Percentiles rank a stretch among this genome's conserved stretches.
phyloP scores from a whole-genome alignment of 2,888 invertebrate species.

The Psococerastis gibbosa region DNA sequence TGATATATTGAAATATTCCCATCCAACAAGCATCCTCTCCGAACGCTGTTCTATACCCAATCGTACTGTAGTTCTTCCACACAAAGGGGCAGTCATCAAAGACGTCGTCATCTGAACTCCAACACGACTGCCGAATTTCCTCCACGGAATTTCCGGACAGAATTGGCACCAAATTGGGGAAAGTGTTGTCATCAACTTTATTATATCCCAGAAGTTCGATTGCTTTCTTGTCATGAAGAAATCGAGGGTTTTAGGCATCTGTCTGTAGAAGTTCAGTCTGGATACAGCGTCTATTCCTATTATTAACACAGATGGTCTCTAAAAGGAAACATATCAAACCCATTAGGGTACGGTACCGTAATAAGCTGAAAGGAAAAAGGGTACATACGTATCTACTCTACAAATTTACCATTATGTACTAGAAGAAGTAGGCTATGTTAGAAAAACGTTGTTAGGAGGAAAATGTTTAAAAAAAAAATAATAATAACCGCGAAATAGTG shows the following conservation, averaged over 20 bases:
- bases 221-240: slow-evolving; percentile 37
- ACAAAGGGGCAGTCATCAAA: slow-evolving; percentile 68
- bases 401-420: too few relatives aligned
- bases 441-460: too few relatives aligned
- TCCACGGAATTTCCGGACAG: slow-evolving; percentile 48
- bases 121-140: slow-evolving; percentile 44
- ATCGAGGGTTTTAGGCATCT: slow-evolving; percentile 52
- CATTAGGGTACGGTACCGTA: background rate
- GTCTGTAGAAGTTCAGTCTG: slow-evolving; percentile 63
- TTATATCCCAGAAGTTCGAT: slow-evolving; percentile 75
- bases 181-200: slow-evolving; percentile 89
- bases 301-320: slow-evolving; percentile 35
- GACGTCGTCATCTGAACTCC: slow-evolving; percentile 33
- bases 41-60: slow-evolving; percentile 57
- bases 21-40: slow-evolving; percentile 67
- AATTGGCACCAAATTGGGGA: slow-evolving; percentile 70
- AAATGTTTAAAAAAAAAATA: too few relatives aligned
- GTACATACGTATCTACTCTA: too few relatives aligned
- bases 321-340: background rate
- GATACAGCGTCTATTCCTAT: slow-evolving; percentile 76
- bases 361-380: background rate
- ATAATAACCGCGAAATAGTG: too few relatives aligned
- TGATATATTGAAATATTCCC: slow-evolving; percentile 62
- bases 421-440: too few relatives aligned
- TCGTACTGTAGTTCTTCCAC: slow-evolving; percentile 58